A percentile compares a stretch with the other conserved stretches of the same genome.
These are phyloP conservation scores for Onychomys torridus DNA, from an alignment of 2,797 vertebrate species.

Conservation along the genomic window DNA sequence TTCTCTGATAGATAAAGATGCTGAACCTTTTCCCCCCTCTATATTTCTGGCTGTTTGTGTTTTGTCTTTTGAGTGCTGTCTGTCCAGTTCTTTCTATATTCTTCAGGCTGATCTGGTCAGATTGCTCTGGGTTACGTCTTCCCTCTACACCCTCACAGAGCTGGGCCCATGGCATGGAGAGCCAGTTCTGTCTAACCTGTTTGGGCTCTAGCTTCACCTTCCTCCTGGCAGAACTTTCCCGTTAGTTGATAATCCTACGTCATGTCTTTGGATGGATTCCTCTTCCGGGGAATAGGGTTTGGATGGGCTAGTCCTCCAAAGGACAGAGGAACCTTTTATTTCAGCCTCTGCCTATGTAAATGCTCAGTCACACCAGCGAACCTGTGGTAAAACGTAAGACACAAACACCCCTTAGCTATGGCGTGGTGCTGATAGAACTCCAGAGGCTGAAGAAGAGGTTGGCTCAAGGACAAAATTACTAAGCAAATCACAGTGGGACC, in stretches of 20 bases:
- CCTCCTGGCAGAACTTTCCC: neutral
- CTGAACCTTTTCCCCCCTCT: neutral
- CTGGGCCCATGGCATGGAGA: fast-evolving
- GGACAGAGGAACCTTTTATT: neutral
- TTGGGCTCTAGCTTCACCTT: neutral
- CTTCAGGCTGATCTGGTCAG: neutral
- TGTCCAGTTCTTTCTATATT: neutral
- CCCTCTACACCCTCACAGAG: fast-evolving
- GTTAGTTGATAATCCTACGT: neutral
- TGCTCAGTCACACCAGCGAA: fast-evolving
- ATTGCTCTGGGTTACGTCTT: neutral
- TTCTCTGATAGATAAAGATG: neutral
- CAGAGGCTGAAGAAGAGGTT: neutral
- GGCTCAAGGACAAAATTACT: neutral
- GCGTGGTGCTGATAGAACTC: neutral
- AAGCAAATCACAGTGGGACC: neutral
- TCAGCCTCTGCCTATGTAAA: neutral
- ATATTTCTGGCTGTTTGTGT: neutral
- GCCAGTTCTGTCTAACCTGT: fast-evolving
- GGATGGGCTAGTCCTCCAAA: no score
- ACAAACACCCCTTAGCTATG: neutral
- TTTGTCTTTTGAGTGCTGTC: neutral
- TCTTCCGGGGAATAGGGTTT: neutral
- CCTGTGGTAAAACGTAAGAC: neutral
- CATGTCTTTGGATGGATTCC: neutral